Conservation (phyloP, 2,888 invertebrate species). For the Trimorus sp. region DNA sequence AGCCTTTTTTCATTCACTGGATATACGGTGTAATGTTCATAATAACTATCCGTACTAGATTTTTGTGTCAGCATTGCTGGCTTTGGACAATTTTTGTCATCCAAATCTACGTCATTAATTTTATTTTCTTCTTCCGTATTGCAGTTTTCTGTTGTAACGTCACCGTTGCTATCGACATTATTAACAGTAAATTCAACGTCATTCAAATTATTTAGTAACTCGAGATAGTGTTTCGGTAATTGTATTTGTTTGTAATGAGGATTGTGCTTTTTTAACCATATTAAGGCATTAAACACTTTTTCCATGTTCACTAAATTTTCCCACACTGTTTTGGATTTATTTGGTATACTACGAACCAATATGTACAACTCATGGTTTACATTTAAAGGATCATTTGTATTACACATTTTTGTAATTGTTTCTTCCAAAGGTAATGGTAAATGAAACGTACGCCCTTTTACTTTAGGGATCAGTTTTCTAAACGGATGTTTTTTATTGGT, state of each 20-base stretch:
- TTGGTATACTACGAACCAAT: no score
- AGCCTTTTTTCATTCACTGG: slow-evolving; percentile 40
- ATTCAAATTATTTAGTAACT: slow-evolving; percentile 13
- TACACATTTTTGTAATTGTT: no score
- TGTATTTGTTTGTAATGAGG: slow-evolving; percentile 69
- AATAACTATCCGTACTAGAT: slow-evolving; percentile 58
- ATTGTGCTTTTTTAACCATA: slow-evolving; percentile 73
- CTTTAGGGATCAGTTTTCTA: slow-evolving; percentile 65
- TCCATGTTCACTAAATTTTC: slow-evolving; percentile 69
- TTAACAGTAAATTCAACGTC: background rate
- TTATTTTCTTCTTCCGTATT: slow-evolving; percentile 63
- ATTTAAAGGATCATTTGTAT: slow-evolving; percentile 69
- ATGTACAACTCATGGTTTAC: slow-evolving; percentile 73
- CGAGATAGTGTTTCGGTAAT: slow-evolving; percentile 54
- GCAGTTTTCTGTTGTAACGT: no score
- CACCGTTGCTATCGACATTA: background rate
- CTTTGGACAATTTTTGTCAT: background rate
- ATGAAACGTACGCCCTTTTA: slow-evolving; percentile 68
- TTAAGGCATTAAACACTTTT: slow-evolving; percentile 71
- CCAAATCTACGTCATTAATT: slow-evolving; percentile 52
- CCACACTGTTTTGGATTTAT: no score
- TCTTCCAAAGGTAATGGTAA: no score
- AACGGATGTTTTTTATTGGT: slow-evolving; percentile 69
- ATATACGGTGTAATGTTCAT: slow-evolving; percentile 60
- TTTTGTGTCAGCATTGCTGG: slow-evolving; percentile 50